A percentile compares a stretch with the other conserved stretches of the same genome.
These are phyloP conservation scores for Bacillus rossius DNA, from an alignment of 1,140 invertebrate genomes.

Conservation along the genomic window DNA sequence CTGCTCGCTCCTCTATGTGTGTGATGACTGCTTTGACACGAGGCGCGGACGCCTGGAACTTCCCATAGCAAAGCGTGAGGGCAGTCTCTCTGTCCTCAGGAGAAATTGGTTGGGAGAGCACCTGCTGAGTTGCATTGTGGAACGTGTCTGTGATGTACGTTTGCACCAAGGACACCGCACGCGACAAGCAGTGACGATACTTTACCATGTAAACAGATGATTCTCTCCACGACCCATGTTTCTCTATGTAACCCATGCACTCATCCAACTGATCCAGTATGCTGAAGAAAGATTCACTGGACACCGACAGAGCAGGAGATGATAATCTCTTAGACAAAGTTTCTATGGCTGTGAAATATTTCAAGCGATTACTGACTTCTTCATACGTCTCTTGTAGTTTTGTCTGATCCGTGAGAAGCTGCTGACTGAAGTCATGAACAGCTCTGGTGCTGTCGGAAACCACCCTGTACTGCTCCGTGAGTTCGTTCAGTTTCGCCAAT, in stretches of 20 bases:
- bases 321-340: conserved; percentile 70
- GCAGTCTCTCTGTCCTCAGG: conserved; percentile 58
- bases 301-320: conserved; percentile 71
- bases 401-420: conserved; percentile 74
- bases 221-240: conserved; percentile 60
- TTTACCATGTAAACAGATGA: conserved; percentile 62
- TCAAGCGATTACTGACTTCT: conserved; percentile 71
- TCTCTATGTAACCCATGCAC: conserved; percentile 77
- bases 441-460: conserved; percentile 89
- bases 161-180: conserved; percentile 71
- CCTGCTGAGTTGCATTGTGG: conserved; percentile 71
- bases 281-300: conserved; percentile 75
- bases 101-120: conserved; percentile 37
- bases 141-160: conserved; percentile 67
- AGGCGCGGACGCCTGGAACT: conserved; percentile 83
- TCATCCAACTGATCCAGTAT: conserved; percentile 81
- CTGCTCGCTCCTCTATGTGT: conserved; percentile 70
- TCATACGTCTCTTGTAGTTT: conserved; percentile 71
- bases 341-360: conserved; percentile 83
- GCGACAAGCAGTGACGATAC: conserved; percentile 72
- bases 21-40: conserved; percentile 76
- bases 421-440: conserved; percentile 83
- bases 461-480: conserved; percentile 73
- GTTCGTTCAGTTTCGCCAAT: conserved; percentile 60
- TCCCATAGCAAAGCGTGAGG: conserved; percentile 88